These are phyloP conservation scores for Amphipyra tragopoginis DNA, from an alignment of 2,888 invertebrate species.

Conservation along the genomic window DNA sequence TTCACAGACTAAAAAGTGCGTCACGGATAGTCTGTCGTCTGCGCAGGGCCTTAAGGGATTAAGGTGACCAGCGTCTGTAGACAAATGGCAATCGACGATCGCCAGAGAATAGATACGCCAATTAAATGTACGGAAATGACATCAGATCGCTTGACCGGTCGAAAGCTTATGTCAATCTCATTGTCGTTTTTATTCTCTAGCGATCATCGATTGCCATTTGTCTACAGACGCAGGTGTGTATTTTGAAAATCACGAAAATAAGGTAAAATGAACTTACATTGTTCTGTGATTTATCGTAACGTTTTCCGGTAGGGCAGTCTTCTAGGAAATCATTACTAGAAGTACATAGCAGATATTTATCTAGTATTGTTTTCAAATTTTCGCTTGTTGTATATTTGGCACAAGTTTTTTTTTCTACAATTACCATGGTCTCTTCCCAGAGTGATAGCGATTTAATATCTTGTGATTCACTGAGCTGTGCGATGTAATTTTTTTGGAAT, in stretches of 20 bases:
- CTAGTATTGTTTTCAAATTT: constrained; percentile 5
- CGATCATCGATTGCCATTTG: too few relatives aligned
- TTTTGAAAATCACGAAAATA: background rate
- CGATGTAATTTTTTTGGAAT: background rate
- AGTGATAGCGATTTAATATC: constrained; percentile 11
- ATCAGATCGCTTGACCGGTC: too few relatives aligned
- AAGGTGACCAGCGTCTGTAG: too few relatives aligned
- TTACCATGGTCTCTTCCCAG: constrained; percentile 26
- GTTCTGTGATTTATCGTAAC: background rate
- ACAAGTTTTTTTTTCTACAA: constrained; percentile 22
- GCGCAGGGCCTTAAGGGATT: too few relatives aligned
- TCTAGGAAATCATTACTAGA: constrained; percentile 3
- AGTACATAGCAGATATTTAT: constrained; percentile 36
- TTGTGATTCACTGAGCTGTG: background rate
- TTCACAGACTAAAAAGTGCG: too few relatives aligned
- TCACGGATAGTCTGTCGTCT: too few relatives aligned
- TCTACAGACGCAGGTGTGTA: too few relatives aligned
- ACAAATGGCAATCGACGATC: too few relatives aligned
- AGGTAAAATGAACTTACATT: background rate
- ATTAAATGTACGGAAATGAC: too few relatives aligned
- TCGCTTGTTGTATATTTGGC: background rate
- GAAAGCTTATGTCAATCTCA: too few relatives aligned
- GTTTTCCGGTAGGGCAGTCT: background rate
- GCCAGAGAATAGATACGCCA: too few relatives aligned
- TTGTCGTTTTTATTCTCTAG: too few relatives aligned